Base-by-base conservation (phyloP, 1,140 invertebrate genomes). In the Ips nitidus region DNA sequence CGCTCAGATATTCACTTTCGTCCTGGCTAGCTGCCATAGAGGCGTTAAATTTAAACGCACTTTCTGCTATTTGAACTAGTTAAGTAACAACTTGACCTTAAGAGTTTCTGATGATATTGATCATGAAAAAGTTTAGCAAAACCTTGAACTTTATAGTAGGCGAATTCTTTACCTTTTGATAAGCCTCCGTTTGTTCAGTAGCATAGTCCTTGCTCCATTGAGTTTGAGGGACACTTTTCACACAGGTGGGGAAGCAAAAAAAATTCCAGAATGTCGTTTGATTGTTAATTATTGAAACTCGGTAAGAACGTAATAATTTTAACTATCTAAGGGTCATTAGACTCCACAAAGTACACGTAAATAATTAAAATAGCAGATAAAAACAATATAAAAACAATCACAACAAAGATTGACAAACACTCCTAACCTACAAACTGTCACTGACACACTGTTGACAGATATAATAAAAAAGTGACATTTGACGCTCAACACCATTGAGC, bases 181-280 rank as follows among this genome's bases (percentile, higher is more conserved):
- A 67, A 71, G 67, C 57, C 70, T 66, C 52, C 70, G 59, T 71
- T 71, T 71, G 41, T 47, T 62, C 38, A 69, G 36, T 55, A 69
- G 1, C 67, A 69, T 69, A 57, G 8, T 62, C 7, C 7, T 59
- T n/a, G 42, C 40, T 41, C 57, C 57, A 56, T 56, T 7, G 53
- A 22, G 22, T 22, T 22, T 22, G 22, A 22, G 22, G 22, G 22
- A 22, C 22, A 22, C 22, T 22, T 22, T 22, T 22, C 22, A 22
- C 22, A 22, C 22, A 22, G 22, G 22, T 22, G 22, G 22, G 22
- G 22, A 22, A 22, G 22, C 45, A n/a, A 47, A 47, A 47, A 47
- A 5, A 47, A 47, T 47, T 47, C 4, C 45, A 47, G 4, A 5
- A 47, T 47, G 45, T 47, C 45, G 45, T 47, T 5, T n/a, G n/a